Base-by-base conservation (phyloP, 1,140 invertebrate species). In the Trichonephila inaurata region DNA sequence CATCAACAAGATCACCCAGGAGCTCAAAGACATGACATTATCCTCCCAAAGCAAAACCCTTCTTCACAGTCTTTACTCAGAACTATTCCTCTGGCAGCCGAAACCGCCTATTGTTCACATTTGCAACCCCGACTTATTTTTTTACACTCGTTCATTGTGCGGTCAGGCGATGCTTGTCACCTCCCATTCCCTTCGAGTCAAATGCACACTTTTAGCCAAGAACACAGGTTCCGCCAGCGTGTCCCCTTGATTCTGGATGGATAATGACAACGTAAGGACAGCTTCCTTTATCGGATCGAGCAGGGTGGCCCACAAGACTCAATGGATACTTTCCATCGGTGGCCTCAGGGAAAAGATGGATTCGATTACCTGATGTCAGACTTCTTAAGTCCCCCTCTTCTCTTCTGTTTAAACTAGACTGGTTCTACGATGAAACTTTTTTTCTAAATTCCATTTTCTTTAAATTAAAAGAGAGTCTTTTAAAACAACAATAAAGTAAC, bases 191-290 rank as follows among this genome's bases (percentile, higher is more conserved):
- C 82, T 24, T 85, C 82, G 58, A 51, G 44, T 85, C 21, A 85
- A 58, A 3, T 58, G 82, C 72, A 77, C 72, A 77, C 72, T 77
- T 28, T 21, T 14, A 85, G 69, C 16, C 51, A 60, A 85, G 82
- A 58, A 85, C 82, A 85, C 82, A 85, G 82, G 51, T 85, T 44
- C 82, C 82, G 82, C 82, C 58, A 14, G 8, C 51, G n/a, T 85
- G 82, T 85, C 44, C 19, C 24, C 51, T 58, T 58, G 82, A 85
- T 85, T 58, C 21, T 16, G 21, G 51, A 85, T 85, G 12, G 82
- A 60, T 85, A 58, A 60, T 85, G 82, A 85, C 82, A 85, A 60
- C 19, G 21, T 60, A 60, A 51, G 24, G 82, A 85, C 82, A 85
- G 82, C 21, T 58, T n/a, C 24, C 51, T 60, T 85, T 85, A 85